Evolutionary conservation across 30 jellyfish, hydroid and myxozoan species (phyloP), one percentile per base, ranked within the genome.

Genomic region (Hydractinia symbiolongicarpus): DNA sequence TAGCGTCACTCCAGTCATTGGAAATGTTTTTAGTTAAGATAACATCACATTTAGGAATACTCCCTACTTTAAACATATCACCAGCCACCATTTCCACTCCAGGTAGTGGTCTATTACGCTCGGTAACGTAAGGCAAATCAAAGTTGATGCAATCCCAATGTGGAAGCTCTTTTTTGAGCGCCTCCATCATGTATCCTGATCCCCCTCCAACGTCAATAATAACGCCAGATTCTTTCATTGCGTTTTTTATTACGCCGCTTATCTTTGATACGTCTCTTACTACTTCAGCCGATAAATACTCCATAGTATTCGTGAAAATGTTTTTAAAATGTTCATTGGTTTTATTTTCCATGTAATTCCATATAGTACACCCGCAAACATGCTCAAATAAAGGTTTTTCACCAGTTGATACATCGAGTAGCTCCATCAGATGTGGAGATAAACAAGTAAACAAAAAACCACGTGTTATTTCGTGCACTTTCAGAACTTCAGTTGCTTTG

Each of bases 31-130:
- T 71, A 7, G 80, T 71, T 19, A 71, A 71, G 8, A 71, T 71
- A 7, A 71, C 5, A 71, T 71, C 80, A 71, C 80, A 71, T 71
- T 71, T 71, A n/a, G 80, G 80, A 14, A 71, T 15, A 8, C 60
- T 71, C 9, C 5, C 69, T 19, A 50, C 80, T 71, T 71, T 10
- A 50, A 71, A 71, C 56, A 71, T 20, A 71, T 71, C 80, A 9
- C 80, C 80, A 19, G 60, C 70, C n/a, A 71, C 70, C 80, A 71
- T 71, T 8, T 71, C 80, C 17, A 71, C 80, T 9, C 80, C 80
- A 14, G 44, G 13, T 19, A 71, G 7, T 71, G 55, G 60, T 13
- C 50, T 15, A 49, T 13, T 13, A 11, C 14, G 14, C 19, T 15
- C 11, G 8, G n/a, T 71, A 9, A 71, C 80, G n/a, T 19, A 8